Conservation (phyloP, 2,113 vertebrate genomes). For the Bambusicola thoracicus region DNA sequence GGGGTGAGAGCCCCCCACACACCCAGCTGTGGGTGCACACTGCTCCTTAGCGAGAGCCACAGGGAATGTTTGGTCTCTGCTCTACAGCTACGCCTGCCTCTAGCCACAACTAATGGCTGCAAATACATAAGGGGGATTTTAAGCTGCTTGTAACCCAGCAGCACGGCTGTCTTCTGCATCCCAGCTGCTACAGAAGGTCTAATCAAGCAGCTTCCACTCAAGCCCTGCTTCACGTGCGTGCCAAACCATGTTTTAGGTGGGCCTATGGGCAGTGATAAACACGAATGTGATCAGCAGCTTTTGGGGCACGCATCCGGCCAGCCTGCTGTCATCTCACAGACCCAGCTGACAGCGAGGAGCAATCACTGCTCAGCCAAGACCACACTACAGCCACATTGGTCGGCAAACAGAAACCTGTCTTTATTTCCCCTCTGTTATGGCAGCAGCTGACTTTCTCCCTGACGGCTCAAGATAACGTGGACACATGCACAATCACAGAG, state of each 20-base stretch:
- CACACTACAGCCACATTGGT: not conserved
- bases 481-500: fast-evolving
- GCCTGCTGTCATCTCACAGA: fast-evolving
- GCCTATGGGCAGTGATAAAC: fast-evolving
- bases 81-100: fast-evolving
- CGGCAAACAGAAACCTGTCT: not conserved
- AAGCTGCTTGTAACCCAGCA: not conserved
- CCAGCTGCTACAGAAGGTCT: not conserved
- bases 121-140: fast-evolving
- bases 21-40: fast-evolving
- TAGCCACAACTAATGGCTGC: fast-evolving
- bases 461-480: fast-evolving
- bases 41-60: not conserved
- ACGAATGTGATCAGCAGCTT: too few species aligned
- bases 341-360: not conserved
- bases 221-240: fast-evolving
- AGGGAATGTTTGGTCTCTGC: not conserved
- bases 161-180: not conserved
- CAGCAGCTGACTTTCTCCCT: not conserved
- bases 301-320: fast-evolving
- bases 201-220: not conserved
- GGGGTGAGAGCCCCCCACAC: too few species aligned
- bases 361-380: not conserved
- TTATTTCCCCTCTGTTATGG: not conserved
- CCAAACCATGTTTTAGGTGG: not conserved